A percentile compares a stretch with the other conserved stretches of the same genome.
Conservation (phyloP, 2,113 vertebrate species). For the Lampris incognitus region DNA sequence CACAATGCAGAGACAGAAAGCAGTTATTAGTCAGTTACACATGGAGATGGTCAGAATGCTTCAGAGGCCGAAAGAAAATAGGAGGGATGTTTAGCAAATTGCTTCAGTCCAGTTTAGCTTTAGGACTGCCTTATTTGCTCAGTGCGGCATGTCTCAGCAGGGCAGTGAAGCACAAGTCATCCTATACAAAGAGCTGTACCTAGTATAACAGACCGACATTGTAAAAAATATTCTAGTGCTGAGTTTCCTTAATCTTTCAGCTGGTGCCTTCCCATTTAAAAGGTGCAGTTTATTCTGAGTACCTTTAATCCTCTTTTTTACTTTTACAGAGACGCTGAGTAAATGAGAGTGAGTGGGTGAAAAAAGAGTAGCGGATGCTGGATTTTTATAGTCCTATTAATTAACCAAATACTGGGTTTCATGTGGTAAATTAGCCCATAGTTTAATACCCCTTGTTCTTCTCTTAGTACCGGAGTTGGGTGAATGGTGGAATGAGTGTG, state of each 20-base stretch:
- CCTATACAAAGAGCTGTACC: background rate
- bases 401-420: conserved; percentile 5
- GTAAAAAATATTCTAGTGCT: background rate
- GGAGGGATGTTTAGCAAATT: background rate
- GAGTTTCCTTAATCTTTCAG: background rate
- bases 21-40: too few relatives aligned
- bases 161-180: too few relatives aligned
- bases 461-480: conserved; percentile 1
- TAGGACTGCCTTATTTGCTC: background rate
- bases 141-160: conserved; percentile 12
- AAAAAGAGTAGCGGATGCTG: conserved; percentile 13
- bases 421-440: too few relatives aligned
- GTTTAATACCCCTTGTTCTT: too few relatives aligned
- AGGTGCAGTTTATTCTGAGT: background rate
- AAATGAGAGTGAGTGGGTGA: conserved; percentile 3
- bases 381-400: background rate
- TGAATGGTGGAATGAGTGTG: background rate
- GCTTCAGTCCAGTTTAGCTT: background rate
- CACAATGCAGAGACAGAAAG: too few relatives aligned
- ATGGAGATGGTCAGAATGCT: background rate
- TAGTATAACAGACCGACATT: background rate
- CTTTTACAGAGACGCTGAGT: too few relatives aligned
- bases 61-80: background rate
- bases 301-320: conserved; percentile 3
- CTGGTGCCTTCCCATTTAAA: conserved; percentile 1